These are phyloP conservation scores for Temnothorax unifasciatus DNA, from an alignment of 2,888 invertebrate species.

Conservation along the genomic window DNA sequence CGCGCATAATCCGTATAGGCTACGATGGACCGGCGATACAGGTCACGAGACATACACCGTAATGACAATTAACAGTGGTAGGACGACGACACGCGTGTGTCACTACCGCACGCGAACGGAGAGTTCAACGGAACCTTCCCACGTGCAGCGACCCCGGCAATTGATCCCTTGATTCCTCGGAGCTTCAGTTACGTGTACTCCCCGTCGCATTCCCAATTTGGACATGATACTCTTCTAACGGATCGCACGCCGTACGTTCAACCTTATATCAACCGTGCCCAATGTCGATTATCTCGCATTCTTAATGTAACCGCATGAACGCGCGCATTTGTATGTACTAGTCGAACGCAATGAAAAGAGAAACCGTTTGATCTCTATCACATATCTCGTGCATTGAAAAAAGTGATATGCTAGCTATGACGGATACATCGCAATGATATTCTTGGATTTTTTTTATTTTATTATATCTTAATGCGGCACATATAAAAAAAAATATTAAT, in stretches of 20 bases:
- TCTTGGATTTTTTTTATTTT: neutral
- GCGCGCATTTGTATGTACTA: neutral
- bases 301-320: slow-evolving; percentile 4
- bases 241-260: slow-evolving; percentile 31
- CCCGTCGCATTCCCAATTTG: slow-evolving; percentile 49
- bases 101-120: slow-evolving; percentile 47
- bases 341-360: neutral
- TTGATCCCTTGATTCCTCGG: slow-evolving; percentile 78
- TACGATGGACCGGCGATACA: slow-evolving; percentile 26
- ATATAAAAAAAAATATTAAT: neutral
- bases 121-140: slow-evolving; percentile 78
- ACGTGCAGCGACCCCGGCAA: slow-evolving; percentile 79
- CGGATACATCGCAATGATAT: neutral
- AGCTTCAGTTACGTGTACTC: slow-evolving; percentile 51
- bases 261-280: neutral
- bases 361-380: neutral
- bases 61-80: slow-evolving; percentile 76
- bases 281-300: slow-evolving; percentile 22
- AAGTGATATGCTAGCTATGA: neutral
- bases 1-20: neutral
- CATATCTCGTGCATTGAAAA: neutral
- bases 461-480: neutral
- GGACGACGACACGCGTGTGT: slow-evolving; percentile 61
- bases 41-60: slow-evolving; percentile 46
- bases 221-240: slow-evolving; percentile 46